These are phyloP conservation scores for Thunnus maccoyii DNA, from an alignment of 2,113 vertebrate species.

Conservation along the genomic window DNA sequence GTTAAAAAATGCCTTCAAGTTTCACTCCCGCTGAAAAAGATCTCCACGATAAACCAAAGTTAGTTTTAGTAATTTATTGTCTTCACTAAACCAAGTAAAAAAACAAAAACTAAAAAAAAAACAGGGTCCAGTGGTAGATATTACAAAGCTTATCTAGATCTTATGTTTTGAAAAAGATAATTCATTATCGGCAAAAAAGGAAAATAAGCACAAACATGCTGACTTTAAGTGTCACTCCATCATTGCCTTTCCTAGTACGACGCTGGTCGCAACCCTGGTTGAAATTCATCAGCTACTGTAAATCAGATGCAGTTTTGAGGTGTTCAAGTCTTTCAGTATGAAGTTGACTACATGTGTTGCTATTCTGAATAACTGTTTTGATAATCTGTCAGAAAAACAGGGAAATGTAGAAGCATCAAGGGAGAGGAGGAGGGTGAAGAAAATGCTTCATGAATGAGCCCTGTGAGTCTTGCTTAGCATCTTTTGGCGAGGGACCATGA, in stretches of 20 bases:
- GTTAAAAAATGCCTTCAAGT: slow-evolving; percentile 7
- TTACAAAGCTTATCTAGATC: slow-evolving; percentile 6
- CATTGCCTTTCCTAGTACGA: slow-evolving; percentile 47
- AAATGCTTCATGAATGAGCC: slow-evolving; percentile 67
- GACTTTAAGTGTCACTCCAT: slow-evolving; percentile 21
- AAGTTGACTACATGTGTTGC: background rate
- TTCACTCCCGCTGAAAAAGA: slow-evolving; percentile 19
- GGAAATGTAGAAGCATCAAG: slow-evolving; percentile 10
- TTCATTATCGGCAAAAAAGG: background rate
- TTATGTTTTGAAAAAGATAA: slow-evolving; percentile 13
- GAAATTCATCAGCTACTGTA: slow-evolving; percentile 35
- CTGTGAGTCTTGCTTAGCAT: slow-evolving; percentile 54
- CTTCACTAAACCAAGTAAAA: slow-evolving; percentile 1
- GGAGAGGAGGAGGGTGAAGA: background rate
- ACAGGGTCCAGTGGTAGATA: slow-evolving; percentile 10
- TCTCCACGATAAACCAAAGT: slow-evolving; percentile 61
- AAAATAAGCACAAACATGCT: slow-evolving; percentile 1
- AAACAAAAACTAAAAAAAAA: background rate
- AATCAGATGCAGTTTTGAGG: slow-evolving; percentile 7
- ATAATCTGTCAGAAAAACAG: background rate
- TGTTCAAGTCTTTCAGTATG: background rate
- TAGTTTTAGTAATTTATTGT: slow-evolving; percentile 29
- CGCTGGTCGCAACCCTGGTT: background rate
- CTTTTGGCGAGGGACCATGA: slow-evolving; percentile 63
- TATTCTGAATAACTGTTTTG: slow-evolving; percentile 17